Evolutionary conservation across 2,113 vertebrate genomes (phyloP).

Genomic region (Microcebus murinus): DNA sequence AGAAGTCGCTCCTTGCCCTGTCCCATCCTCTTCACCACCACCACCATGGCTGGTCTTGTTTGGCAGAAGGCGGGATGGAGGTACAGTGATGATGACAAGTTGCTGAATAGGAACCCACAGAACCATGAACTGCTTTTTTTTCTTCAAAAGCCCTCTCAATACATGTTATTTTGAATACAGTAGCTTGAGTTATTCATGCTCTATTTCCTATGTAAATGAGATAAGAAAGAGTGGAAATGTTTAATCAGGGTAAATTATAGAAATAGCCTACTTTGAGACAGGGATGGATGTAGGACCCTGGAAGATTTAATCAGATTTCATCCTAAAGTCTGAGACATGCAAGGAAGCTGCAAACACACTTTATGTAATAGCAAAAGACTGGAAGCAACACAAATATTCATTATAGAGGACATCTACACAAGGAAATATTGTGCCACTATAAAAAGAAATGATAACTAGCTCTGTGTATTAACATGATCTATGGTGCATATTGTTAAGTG

Average conservation of each 20-base stretch:
- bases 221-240: background rate
- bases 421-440: background rate
- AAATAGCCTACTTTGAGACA: background rate
- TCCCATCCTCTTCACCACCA: background rate
- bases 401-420: background rate
- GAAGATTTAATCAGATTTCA: background rate
- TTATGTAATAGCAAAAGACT: background rate
- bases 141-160: background rate
- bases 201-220: background rate
- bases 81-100: background rate
- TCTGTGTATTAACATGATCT: background rate
- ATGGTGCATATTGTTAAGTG: background rate
- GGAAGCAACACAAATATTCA: background rate
- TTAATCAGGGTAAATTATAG: background rate
- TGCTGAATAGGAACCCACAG: background rate
- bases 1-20: background rate
- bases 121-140: background rate
- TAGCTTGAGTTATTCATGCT: background rate
- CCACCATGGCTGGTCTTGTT: background rate
- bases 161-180: constrained; percentile 1
- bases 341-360: background rate
- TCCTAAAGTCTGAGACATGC: background rate
- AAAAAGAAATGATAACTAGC: background rate
- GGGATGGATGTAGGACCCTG: background rate
- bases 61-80: background rate